Conservation (phyloP, 2,797 vertebrate genomes). For the Esox lucius region DNA sequence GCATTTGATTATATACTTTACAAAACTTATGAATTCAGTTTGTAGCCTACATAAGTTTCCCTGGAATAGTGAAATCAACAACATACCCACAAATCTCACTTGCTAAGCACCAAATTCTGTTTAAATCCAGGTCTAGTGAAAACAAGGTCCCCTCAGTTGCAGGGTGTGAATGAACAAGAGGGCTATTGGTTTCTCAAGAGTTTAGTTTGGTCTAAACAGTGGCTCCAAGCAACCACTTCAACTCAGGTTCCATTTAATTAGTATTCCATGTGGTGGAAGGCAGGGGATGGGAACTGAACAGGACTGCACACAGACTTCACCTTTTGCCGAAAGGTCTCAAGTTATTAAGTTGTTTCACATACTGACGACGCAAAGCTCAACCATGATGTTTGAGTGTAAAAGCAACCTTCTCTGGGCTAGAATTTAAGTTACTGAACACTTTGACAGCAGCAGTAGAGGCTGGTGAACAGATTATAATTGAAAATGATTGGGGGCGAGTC, state of each 20-base stretch:
- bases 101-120: not conserved
- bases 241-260: conserved; percentile 43
- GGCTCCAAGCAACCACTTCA: conserved; percentile 35
- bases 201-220: not conserved
- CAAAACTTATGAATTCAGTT: not conserved
- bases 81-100: not conserved
- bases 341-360: conserved; percentile 11
- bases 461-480: not conserved
- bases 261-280: conserved; percentile 71
- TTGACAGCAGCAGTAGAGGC: conserved; percentile 44
- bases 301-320: conserved; percentile 47
- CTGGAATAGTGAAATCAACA: not conserved
- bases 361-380: not conserved
- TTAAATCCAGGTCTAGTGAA: not conserved
- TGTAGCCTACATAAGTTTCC: not conserved
- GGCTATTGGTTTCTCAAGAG: not conserved
- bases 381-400: not conserved
- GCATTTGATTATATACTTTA: not conserved
- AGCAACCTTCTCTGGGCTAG: conserved; percentile 9
- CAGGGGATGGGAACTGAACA: conserved; percentile 48
- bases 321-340: conserved; percentile 29
- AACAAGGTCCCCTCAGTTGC: conserved; percentile 4
- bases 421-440: not conserved
- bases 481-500: not conserved
- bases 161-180: not conserved